Percentiles rank a stretch among this genome's conserved stretches.
Evolutionary conservation across 2,113 vertebrate species (phyloP).

Genomic region (Python bivittatus): DNA sequence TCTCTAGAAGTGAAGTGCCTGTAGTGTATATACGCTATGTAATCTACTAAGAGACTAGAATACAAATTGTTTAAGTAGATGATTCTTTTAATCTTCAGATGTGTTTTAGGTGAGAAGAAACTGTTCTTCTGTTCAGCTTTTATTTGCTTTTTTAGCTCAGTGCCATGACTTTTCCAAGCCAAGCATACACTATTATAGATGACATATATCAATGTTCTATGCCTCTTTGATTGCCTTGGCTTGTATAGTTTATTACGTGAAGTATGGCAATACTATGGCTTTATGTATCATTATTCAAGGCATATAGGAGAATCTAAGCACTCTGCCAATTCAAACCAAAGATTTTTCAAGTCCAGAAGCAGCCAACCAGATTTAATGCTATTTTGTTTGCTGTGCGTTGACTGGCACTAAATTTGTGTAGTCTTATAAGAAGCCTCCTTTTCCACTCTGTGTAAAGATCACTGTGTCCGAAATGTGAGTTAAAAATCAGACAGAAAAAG

Average conservation of each 20-base stretch:
- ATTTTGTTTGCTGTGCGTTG: neutral
- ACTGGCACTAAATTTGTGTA: neutral
- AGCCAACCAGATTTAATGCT: neutral
- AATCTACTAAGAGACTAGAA: constrained; percentile 18
- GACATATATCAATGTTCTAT: neutral
- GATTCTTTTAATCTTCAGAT: constrained; percentile 6
- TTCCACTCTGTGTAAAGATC: too few relatives aligned
- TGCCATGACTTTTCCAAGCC: too few relatives aligned
- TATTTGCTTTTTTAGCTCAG: neutral
- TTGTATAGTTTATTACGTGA: neutral
- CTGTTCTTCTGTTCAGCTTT: neutral
- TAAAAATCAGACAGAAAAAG: too few relatives aligned
- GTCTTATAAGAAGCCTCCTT: too few relatives aligned
- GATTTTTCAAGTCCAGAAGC: neutral
- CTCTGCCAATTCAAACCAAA: neutral
- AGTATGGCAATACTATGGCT: neutral
- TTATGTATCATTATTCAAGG: neutral
- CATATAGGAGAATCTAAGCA: neutral
- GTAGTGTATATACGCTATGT: neutral
- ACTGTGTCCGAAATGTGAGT: too few relatives aligned
- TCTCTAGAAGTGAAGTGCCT: rapidly evolving
- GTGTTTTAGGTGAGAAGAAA: constrained; percentile 8
- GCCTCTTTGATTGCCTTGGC: neutral
- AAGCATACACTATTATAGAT: neutral
- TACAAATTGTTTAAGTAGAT: neutral